A percentile compares a stretch with the other conserved stretches of the same genome.
These are phyloP conservation scores for Petrophora chlorosata DNA, from an alignment of 2,888 invertebrate species.

Conservation along the genomic window DNA sequence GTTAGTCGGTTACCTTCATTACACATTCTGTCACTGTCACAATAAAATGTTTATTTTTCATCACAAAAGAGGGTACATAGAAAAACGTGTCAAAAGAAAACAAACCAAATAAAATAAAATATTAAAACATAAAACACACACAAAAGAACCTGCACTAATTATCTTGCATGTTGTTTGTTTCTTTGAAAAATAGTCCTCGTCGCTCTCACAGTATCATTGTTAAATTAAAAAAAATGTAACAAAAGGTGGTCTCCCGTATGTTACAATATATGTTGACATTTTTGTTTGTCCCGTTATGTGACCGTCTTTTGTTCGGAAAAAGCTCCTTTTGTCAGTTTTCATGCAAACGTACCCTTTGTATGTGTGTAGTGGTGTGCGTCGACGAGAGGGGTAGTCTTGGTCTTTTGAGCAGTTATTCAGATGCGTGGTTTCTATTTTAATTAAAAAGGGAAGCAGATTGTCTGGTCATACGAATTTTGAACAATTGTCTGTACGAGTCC, in stretches of 20 bases:
- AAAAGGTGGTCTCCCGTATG: slow-evolving; percentile 43
- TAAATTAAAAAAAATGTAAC: slow-evolving; percentile 33
- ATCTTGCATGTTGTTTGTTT: slow-evolving; percentile 19
- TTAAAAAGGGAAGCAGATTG: background rate
- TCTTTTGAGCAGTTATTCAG: background rate
- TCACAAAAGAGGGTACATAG: background rate
- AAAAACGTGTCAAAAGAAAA: background rate
- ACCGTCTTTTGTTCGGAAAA: slow-evolving; percentile 67
- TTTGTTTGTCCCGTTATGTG: slow-evolving; percentile 65
- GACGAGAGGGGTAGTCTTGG: background rate
- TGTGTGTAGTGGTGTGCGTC: slow-evolving; percentile 21
- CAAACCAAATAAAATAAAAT: slow-evolving; percentile 1
- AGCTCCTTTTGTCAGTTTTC: slow-evolving; percentile 56
- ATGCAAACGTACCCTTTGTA: slow-evolving; percentile 57
- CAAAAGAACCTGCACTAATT: slow-evolving; percentile 20
- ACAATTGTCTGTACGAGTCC: too few species aligned
- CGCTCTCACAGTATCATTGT: slow-evolving; percentile 30
- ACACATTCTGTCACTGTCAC: too few species aligned
- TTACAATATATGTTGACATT: slow-evolving; percentile 65
- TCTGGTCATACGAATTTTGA: background rate
- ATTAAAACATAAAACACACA: slow-evolving; percentile 7
- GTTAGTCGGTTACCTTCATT: too few species aligned
- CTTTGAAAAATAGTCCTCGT: slow-evolving; percentile 14
- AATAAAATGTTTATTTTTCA: too few species aligned
- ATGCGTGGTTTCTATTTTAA: background rate